A percentile compares a stretch with the other conserved stretches of the same genome.
Conservation (phyloP, 2,113 vertebrate species). For the Canis aureus region DNA sequence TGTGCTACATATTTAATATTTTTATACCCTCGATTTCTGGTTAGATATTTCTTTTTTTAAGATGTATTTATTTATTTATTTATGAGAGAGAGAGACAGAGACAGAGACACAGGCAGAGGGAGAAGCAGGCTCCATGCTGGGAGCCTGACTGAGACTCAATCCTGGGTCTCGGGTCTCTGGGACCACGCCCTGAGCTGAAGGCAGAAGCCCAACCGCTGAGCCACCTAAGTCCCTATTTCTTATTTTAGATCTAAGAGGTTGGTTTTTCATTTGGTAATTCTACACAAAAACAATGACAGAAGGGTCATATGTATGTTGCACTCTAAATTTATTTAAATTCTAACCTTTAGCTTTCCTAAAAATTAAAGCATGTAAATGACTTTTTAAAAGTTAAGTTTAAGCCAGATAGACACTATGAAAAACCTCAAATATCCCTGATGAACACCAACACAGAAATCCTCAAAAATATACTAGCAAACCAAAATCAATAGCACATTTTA, state of each 20-base stretch:
- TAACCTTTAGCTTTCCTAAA: background rate
- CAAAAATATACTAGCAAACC: conserved; percentile 47
- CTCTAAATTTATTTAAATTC: conserved; percentile 29
- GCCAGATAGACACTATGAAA: background rate
- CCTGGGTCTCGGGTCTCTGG: no score
- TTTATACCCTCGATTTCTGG: background rate
- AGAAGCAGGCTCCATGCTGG: no score
- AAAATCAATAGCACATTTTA: conserved; percentile 9
- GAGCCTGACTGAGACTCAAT: no score
- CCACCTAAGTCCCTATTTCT: background rate
- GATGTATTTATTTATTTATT: no score
- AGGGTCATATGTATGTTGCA: background rate
- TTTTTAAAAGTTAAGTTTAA: conserved; percentile 33
- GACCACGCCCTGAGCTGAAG: no score
- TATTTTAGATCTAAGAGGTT: conserved; percentile 39
- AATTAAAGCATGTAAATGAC: conserved; percentile 5
- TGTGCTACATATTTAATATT: background rate
- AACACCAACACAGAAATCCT: conserved; percentile 29
- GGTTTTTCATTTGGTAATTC: conserved; percentile 14
- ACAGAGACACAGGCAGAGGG: no score
- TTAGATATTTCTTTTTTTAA: no score
- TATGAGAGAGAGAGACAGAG: no score
- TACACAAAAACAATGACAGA: background rate
- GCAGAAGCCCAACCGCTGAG: no score
- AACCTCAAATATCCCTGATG: background rate